phyloP scores from a whole-genome alignment of 2,888 invertebrate genomes.

The Xestia ashworthii region DNA sequence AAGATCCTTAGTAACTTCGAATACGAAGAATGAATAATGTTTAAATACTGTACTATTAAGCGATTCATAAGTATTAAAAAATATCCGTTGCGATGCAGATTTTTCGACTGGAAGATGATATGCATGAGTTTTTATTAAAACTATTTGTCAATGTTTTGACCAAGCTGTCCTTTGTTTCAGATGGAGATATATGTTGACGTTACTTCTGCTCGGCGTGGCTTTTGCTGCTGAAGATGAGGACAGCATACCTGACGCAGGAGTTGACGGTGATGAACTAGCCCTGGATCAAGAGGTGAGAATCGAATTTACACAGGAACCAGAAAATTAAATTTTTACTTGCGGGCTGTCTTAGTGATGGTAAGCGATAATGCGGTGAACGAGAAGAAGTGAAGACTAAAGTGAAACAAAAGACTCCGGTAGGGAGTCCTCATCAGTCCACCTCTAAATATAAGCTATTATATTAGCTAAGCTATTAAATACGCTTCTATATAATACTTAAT shows the following conservation, averaged over 20 bases:
- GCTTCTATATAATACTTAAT: too few relatives aligned
- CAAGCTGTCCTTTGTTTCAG: constrained; percentile 75
- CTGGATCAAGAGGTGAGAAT: constrained; percentile 82
- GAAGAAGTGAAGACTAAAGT: neutral
- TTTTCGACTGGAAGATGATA: neutral
- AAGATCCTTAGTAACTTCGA: neutral
- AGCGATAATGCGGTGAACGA: neutral
- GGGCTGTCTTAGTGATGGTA: neutral
- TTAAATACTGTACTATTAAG: neutral
- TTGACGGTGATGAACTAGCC: constrained; percentile 81
- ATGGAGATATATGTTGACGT: constrained; percentile 81
- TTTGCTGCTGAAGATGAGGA: constrained; percentile 81
- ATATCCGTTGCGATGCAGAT: neutral
- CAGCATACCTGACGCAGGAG: constrained; percentile 82
- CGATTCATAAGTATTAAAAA: neutral
- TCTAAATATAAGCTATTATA: neutral
- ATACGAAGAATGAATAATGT: neutral
- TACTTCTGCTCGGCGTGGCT: constrained; percentile 77
- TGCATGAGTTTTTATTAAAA: neutral
- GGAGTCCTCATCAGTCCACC: neutral
- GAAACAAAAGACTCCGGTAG: neutral
- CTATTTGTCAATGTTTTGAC: constrained; percentile 8
- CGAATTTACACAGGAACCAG: neutral
- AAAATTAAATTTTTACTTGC: too few relatives aligned
- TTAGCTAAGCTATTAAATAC: too few relatives aligned